phyloP scores from a whole-genome alignment of 2,113 vertebrate genomes.

The Atlantisia rogersi region DNA sequence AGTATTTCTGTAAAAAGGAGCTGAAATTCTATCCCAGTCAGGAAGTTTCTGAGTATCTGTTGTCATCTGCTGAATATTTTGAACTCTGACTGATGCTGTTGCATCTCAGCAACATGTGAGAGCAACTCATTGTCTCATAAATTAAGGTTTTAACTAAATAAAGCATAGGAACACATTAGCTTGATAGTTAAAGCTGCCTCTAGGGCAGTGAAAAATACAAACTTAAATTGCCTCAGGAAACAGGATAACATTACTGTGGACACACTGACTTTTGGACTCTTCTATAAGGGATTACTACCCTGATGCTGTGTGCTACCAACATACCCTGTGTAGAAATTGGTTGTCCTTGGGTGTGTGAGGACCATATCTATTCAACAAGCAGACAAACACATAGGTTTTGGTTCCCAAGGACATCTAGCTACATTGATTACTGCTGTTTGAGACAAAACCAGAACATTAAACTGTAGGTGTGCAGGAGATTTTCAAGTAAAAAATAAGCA shows the following conservation, averaged over 20 bases:
- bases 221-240: background rate
- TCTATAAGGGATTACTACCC: background rate
- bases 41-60: background rate
- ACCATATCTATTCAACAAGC: background rate
- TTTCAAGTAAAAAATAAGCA: background rate
- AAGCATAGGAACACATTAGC: background rate
- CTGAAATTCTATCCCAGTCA: background rate
- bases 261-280: background rate
- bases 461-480: background rate
- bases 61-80: slow-evolving; percentile 10
- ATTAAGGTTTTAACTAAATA: background rate
- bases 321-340: background rate
- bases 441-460: background rate
- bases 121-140: background rate
- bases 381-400: background rate
- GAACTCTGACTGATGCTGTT: background rate
- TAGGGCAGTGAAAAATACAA: background rate
- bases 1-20: slow-evolving; percentile 15
- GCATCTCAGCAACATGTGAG: background rate
- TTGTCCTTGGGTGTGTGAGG: background rate
- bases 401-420: background rate
- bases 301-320: background rate
- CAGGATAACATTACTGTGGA: background rate
- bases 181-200: slow-evolving; percentile 17
- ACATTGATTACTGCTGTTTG: background rate